Percentiles rank a stretch among this genome's conserved stretches.
These are phyloP conservation scores for Rhodinocichla rosea DNA, from an alignment of 2,113 vertebrate genomes.

Conservation along the genomic window DNA sequence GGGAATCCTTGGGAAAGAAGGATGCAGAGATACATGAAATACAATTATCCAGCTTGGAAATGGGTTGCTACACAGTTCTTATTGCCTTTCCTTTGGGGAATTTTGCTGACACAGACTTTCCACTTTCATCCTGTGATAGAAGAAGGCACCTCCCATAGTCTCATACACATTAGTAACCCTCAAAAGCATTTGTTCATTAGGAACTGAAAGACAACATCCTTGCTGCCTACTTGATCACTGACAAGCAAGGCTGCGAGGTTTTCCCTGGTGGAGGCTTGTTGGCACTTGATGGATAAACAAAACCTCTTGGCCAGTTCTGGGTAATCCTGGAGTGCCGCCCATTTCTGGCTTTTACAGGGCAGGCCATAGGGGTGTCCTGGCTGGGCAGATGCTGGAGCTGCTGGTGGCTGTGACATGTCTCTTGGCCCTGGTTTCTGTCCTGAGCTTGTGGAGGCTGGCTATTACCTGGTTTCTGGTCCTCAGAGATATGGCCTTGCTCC, in stretches of 20 bases:
- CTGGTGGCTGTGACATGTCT: not conserved
- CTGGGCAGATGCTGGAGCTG: not conserved
- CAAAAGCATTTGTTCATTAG: not conserved
- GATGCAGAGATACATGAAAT: not conserved
- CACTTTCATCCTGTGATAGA: not conserved
- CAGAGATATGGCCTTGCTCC: accelerated
- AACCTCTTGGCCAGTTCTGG: not conserved
- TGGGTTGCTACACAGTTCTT: not conserved
- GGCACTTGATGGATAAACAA: not conserved
- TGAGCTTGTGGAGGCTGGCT: not conserved
- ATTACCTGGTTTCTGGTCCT: not conserved
- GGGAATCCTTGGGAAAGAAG: not conserved
- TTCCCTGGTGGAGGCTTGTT: not conserved
- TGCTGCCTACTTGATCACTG: not conserved
- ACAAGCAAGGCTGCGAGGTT: not conserved
- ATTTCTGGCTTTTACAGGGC: not conserved
- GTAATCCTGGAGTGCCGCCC: not conserved
- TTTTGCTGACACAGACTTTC: not conserved
- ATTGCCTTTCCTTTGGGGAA: not conserved
- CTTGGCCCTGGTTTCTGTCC: not conserved
- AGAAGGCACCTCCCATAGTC: not conserved
- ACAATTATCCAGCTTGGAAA: not conserved
- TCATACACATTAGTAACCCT: not conserved
- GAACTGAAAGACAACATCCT: not conserved
- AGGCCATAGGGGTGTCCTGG: not conserved